Conservation (phyloP, 2,888 invertebrate species). For the Lasioglossum lativentre region DNA sequence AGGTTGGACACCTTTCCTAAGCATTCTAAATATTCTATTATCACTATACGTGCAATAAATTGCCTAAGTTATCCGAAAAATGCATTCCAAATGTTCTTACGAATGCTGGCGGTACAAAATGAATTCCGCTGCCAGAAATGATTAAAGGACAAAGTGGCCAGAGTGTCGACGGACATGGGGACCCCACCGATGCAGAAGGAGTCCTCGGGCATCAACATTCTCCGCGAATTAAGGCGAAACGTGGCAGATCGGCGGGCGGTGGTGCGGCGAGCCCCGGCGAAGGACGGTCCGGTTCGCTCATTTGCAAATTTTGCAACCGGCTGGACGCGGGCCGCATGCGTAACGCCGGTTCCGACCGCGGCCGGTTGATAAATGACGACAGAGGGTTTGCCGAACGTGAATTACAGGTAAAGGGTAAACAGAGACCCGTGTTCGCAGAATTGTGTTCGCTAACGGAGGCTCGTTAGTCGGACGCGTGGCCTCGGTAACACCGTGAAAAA, state of each 20-base stretch:
- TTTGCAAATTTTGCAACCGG: conserved; percentile 48
- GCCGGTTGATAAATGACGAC: conserved; percentile 48
- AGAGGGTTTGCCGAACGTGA: conserved; percentile 28
- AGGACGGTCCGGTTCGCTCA: conserved; percentile 11
- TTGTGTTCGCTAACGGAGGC: conserved; percentile 2
- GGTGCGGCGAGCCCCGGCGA: not conserved
- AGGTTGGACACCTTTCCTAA: too few relatives aligned
- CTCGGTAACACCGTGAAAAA: conserved; percentile 25
- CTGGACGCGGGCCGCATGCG: conserved; percentile 27
- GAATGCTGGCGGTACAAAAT: not conserved
- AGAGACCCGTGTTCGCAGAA: conserved; percentile 28
- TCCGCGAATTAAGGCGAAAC: not conserved
- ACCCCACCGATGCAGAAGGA: not conserved
- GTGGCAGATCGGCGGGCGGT: too few relatives aligned
- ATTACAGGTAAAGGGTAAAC: conserved; percentile 60
- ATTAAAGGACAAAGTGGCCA: not conserved
- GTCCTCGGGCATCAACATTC: conserved; percentile 3
- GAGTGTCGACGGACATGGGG: not conserved
- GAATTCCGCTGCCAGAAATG: not conserved
- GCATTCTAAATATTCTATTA: not conserved
- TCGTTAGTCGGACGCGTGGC: conserved; percentile 26
- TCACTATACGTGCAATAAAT: too few relatives aligned
- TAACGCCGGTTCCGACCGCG: conserved; percentile 13
- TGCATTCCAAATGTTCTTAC: not conserved
- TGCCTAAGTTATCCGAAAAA: not conserved